Conservation (phyloP, 2,113 vertebrate species). For the Morone chrysops region DNA sequence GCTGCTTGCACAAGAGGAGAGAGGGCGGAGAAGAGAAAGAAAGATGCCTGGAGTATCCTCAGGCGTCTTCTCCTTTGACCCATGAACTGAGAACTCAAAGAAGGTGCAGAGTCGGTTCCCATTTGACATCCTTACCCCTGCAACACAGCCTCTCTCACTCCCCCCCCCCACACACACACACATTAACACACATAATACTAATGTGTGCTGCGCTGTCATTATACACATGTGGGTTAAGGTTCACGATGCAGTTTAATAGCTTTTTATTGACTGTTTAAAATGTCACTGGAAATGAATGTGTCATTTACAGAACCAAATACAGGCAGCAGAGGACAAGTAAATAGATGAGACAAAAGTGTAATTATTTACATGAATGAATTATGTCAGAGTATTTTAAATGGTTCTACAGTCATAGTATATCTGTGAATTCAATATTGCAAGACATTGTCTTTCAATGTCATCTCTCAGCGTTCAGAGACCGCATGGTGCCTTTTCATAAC, state of each 20-base stretch:
- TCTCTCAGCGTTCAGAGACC: background rate
- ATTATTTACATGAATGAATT: constrained; percentile 8
- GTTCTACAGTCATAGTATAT: background rate
- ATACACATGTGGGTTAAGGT: constrained; percentile 45
- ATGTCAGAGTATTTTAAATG: background rate
- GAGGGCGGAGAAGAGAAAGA: constrained; percentile 26
- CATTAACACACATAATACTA: constrained; percentile 10
- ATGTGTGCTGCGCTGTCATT: constrained; percentile 25
- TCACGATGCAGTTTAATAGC: constrained; percentile 48
- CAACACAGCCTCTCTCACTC: constrained; percentile 7
- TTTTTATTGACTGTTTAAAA: constrained; percentile 50
- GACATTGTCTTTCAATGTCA: background rate
- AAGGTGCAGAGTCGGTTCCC: constrained; percentile 42
- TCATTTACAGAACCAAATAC: constrained; percentile 24
- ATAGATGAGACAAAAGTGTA: background rate
- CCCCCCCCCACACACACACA: background rate
- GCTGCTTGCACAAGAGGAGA: constrained; percentile 45
- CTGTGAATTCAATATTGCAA: background rate
- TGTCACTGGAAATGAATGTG: constrained; percentile 46
- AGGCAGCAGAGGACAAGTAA: background rate
- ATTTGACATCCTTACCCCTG: constrained; percentile 40
- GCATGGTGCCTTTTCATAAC: background rate
- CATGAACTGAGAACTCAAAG: constrained; percentile 49
- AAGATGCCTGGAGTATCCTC: constrained; percentile 45
- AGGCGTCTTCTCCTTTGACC: constrained; percentile 55